Evolutionary conservation across 2,888 invertebrate genomes (phyloP), one percentile per base, ranked within the genome.

Genomic region (Xanthorhoe spadicearia): DNA sequence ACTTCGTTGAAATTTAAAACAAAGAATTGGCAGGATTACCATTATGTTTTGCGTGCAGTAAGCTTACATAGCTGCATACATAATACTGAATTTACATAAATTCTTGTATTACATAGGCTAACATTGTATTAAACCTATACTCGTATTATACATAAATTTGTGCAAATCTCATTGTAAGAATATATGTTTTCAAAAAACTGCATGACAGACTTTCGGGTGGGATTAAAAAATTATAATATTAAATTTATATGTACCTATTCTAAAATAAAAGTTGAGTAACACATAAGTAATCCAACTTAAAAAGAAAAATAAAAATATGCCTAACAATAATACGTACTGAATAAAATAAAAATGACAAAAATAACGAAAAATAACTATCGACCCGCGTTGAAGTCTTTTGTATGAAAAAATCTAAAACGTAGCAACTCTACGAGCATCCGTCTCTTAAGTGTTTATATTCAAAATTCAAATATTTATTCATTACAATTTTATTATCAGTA

Each of bases 311-410:
- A 32, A 32, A 32, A 32, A 32, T 2, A 2, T 23, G 7, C 32
- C 8, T 5, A 32, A 32, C 32, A 32, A 32, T 5, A 7, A 32
- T 32, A 32, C 6, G 5, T 32, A n/a, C n/a, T n/a, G n/a, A n/a
- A n/a, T n/a, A n/a, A n/a, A 32, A 32, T 32, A 7, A 32, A 32
- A 32, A 32, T 7, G 6, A 32, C 5, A 32, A 5, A 32, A 32
- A 4, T 32, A 32, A 32, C 6, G 32, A 32, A 32, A 32, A 32
- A 32, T 32, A 32, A 32, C 32, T 32, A 56, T 51, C 18, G 32
- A 65, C 66, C 32, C 74, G 69, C 80, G 82, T 83, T 82, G 75
- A 81, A 75, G 74, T 83, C 83, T 83, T 83, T 80, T 79, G 51
- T 68, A 70, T 58, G 54, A 13, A 53, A 50, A 54, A 58, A 66